Evolutionary conservation across 2,888 invertebrate genomes (phyloP), one percentile per base, ranked within the genome.

Genomic region (Microchrysa polita): DNA sequence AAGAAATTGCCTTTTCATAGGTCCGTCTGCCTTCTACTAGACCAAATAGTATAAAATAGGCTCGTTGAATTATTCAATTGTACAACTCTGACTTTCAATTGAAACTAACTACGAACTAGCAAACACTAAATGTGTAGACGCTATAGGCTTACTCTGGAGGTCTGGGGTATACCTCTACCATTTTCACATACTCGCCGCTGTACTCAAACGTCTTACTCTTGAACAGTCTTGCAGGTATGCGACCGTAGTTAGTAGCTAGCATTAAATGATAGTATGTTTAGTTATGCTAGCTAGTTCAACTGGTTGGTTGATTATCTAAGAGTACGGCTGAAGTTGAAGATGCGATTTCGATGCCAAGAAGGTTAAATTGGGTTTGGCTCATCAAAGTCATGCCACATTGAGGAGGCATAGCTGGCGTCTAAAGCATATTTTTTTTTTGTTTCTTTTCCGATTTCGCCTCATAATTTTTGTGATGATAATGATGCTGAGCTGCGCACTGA

Each of bases 321-420:
- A 48, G 53, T n/a, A 40, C 23, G 27, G 48, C 4, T 52, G 67
- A 67, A 67, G 67, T 53, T 42, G 67, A n/a, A n/a, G n/a, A n/a
- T n/a, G n/a, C n/a, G n/a, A 67, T 20, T 48, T 16, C 40, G 20
- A 12, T 55, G 69, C 18, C 20, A 40, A 57, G 69, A 69, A 57
- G 67, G 67, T 67, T 67, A 44, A 67, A 55, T 16, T 40, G 57
- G 69, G 57, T 57, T 69, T 69, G 69, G 57, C 22, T 57, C 42
- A 65, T 4, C 44, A 65, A 65, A 65, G 65, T 61, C 61, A 61
- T 34, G 20, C 34, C 20, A 57, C 40, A n/a, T 27, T 27, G 27
- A 4, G 59, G 59, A 59, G 22, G n/a, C n/a, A n/a, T 12, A 59
- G 12, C 69, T 34, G 2, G 22, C 40, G 9, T 18, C n/a, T n/a